Evolutionary conservation across 2,888 invertebrate genomes (phyloP).

Genomic region (Saturnia pavonia): DNA sequence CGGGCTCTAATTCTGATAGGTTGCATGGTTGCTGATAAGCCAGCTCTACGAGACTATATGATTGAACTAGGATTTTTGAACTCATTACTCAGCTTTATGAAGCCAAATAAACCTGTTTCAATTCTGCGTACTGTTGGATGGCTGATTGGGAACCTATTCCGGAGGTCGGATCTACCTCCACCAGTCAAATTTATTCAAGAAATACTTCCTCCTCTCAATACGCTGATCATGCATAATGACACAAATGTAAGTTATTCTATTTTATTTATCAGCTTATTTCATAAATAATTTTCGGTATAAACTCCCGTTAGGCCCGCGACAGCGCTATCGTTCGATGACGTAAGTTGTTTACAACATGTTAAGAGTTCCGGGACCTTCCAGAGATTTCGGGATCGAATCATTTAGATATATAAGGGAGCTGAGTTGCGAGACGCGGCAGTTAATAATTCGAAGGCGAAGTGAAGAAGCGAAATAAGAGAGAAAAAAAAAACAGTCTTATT

Average conservation of each 20-base stretch:
- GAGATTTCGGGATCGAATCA: no score
- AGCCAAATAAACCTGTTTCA: slow-evolving; percentile 96
- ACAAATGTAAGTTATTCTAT: slow-evolving; percentile 89
- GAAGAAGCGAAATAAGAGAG: no score
- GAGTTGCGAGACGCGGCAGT: no score
- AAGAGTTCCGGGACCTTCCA: no score
- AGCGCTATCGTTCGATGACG: no score
- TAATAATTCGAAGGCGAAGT: no score
- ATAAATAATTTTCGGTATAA: no score
- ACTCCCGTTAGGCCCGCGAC: no score
- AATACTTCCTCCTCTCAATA: slow-evolving; percentile 95
- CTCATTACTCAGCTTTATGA: slow-evolving; percentile 96
- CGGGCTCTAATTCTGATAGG: slow-evolving; percentile 99
- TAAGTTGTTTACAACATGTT: no score
- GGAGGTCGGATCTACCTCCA: slow-evolving; percentile 99
- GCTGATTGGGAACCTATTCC: slow-evolving; percentile 99
- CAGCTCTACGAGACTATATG: slow-evolving; percentile 95
- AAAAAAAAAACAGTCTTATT: no score
- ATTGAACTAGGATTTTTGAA: slow-evolving; percentile 96
- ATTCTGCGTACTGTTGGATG: slow-evolving; percentile 99
- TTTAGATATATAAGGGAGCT: no score
- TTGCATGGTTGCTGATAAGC: slow-evolving; percentile 93
- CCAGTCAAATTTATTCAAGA: slow-evolving; percentile 94
- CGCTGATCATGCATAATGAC: slow-evolving; percentile 97
- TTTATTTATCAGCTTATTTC: no score